Base-by-base conservation (phyloP, 2,888 invertebrate species). In the Tetranychus truncatus region DNA sequence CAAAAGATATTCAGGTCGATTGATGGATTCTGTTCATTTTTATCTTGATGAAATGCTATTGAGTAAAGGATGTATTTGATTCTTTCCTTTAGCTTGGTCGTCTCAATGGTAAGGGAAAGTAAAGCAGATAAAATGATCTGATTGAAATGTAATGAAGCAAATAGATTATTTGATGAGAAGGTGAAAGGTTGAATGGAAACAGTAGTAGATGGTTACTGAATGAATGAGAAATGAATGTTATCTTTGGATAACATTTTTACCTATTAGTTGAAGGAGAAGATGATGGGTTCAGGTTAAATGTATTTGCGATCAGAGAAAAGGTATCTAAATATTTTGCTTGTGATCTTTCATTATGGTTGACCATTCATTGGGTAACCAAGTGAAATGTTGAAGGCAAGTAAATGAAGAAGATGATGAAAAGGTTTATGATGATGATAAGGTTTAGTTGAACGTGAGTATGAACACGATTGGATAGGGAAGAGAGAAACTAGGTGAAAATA, bases 321-420 rank as follows among this genome's bases (percentile, higher is more conserved):
- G 55, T 55, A 55, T 55, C 55, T 55, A 55, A 55, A 55, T 55
- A 55, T 55, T 55, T 55, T 55, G 11, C 15, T 55, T 15, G 55
- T 55, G 55, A 55, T 55, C 55, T 15, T 55, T 55, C 55, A 55
- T 55, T 55, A 55, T 55, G 55, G 55, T 55, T 55, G 55, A 55
- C 55, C 55, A 55, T 55, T 55, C 55, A 55, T 55, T 55, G 55
- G 55, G 55, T 55, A 55, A 55, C 55, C 55, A 55, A 55, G 55
- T 9, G 15, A 55, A 55, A 55, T 55, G 55, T 55, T 9, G 55
- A 15, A 55, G 7, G 55, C 11, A 15, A 55, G 3, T 55, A 15
- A 55, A 55, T 55, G 9, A 15, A 6, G 6, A 55, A 55, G 55
- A 55, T 55, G 11, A 55, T 15, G 15, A 15, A 15, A 9, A 55